phyloP scores from a whole-genome alignment of 2,888 invertebrate genomes.

The Thera obeliscata region DNA sequence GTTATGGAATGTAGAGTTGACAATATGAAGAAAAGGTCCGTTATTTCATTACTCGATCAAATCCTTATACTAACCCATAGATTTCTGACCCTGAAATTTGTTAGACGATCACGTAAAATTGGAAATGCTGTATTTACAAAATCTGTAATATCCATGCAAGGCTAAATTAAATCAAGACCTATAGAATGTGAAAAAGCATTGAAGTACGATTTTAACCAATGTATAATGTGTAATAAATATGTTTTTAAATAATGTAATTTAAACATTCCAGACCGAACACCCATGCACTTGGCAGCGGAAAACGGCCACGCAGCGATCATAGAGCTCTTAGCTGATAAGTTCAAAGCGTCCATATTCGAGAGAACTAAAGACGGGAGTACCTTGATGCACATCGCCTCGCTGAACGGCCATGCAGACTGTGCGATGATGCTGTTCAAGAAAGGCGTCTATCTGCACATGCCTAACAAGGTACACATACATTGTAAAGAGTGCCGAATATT shows the following conservation, averaged over 20 bases:
- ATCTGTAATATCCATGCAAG: too few species aligned
- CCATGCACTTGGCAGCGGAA: constrained; percentile 98
- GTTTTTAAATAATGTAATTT: not conserved
- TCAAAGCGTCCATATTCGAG: constrained; percentile 98
- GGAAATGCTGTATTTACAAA: not conserved
- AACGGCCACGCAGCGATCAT: constrained; percentile 98
- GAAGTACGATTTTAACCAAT: too few species aligned
- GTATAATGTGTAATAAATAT: not conserved
- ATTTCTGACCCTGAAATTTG: not conserved
- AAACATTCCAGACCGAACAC: constrained; percentile 91
- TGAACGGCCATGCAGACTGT: constrained; percentile 98
- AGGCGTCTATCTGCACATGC: constrained; percentile 99
- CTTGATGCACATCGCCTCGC: constrained; percentile 98
- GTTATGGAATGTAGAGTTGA: constrained; percentile 24
- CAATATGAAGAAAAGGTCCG: not conserved
- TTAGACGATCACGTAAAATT: not conserved
- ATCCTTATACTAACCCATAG: not conserved
- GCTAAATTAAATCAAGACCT: too few species aligned
- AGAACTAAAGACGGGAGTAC: constrained; percentile 99
- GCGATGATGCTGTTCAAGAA: constrained; percentile 99
- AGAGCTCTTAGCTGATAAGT: constrained; percentile 98
- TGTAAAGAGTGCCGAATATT: not conserved
- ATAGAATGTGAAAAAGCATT: too few species aligned
- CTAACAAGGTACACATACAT: constrained; percentile 91
- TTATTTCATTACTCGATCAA: not conserved